Conservation (phyloP, 2,888 invertebrate genomes). For the Chrysolina oricalcia region DNA sequence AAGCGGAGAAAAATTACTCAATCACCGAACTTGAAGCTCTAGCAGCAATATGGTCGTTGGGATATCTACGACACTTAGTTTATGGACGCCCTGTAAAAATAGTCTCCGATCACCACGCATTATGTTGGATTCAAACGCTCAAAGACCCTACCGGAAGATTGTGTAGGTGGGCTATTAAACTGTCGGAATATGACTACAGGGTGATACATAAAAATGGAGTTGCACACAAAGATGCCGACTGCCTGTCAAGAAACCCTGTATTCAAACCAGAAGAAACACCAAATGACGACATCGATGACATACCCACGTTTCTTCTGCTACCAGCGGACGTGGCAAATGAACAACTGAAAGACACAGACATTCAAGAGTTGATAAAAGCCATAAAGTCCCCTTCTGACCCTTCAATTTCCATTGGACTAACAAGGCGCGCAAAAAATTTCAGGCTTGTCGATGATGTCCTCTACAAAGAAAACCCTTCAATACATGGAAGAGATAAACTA, state of each 20-base stretch:
- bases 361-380: constrained; percentile 41
- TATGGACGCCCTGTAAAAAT: constrained; percentile 48
- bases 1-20: constrained; percentile 52
- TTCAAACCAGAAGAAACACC: constrained; percentile 12
- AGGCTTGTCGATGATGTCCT: constrained; percentile 43
- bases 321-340: constrained; percentile 37
- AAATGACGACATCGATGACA: constrained; percentile 25
- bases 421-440: constrained; percentile 50
- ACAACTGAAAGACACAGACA: constrained; percentile 42
- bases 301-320: constrained; percentile 45
- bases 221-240: constrained; percentile 37
- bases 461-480: constrained; percentile 43
- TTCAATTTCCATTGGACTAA: constrained; percentile 35
- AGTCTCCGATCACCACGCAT: constrained; percentile 45
- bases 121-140: constrained; percentile 43
- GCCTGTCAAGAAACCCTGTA: constrained; percentile 46
- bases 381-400: constrained; percentile 37
- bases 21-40: constrained; percentile 50
- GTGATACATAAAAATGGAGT: neutral
- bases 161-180: constrained; percentile 4
- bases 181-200: too few species aligned
- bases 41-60: constrained; percentile 43
- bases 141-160: constrained; percentile 40
- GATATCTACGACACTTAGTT: constrained; percentile 50
- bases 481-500: constrained; percentile 25